Base-by-base conservation (phyloP, 2,888 invertebrate genomes). In the Chrysolina oricalcia region DNA sequence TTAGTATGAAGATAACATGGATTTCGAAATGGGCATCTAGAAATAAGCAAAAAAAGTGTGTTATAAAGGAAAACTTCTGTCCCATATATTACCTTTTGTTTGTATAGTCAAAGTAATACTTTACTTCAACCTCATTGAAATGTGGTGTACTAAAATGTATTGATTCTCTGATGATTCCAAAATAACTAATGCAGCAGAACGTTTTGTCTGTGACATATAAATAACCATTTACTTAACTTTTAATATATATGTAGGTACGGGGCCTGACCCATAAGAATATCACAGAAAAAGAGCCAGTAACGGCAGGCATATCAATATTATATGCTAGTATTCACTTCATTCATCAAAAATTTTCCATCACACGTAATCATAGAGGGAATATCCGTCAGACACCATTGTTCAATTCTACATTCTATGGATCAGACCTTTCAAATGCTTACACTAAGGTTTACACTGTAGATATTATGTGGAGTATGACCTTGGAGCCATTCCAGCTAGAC, bases 211-310 rank as follows among this genome's bases (percentile, higher is more conserved):
- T 80, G 83, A 75, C 65, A 75, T 70, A 72, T 78, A 71, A 77
- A 76, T 80, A 78, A 73, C 75, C 77, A 78, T 78, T 74, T 75
- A 78, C 79, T 72, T 23, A 21, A 53, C 40, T 69, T 50, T 74
- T 79, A 73, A 78, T 78, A 68, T 68, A 78, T 80, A 73, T 23
- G 72, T 72, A 77, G 80, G 79, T 82, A 81, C 82, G 83, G 83
- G 87, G 88, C 88, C 89, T 89, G 89, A 88, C 87, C 89, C 88
- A 89, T 88, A 81, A 89, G 89, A 89, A 89, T 89, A 89, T 89
- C 89, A 89, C 89, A 89, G 89, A 84, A 86, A 86, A 84, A 82
- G 78, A 41, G 76, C 84, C 86, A 82, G 78, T 83, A 81, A 78
- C 80, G 85, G 85, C 85, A 78, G 79, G 84, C 83, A 85, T 85